Evolutionary conservation across 2,113 vertebrate species (phyloP).

Genomic region (Scolopax mira): DNA sequence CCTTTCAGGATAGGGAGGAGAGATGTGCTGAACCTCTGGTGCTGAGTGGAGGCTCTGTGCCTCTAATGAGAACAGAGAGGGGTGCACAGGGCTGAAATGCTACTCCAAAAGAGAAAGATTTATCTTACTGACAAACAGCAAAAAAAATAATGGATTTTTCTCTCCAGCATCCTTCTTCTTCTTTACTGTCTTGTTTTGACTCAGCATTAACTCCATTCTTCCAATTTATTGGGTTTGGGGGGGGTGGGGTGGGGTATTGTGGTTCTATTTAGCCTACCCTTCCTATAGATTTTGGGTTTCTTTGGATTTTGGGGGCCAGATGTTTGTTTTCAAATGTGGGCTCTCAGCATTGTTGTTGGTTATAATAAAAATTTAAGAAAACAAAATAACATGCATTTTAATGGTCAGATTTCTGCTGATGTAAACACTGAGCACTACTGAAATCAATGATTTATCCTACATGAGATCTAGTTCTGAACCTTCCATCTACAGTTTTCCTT

Average conservation of each 20-base stretch:
- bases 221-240: background rate
- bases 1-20: fast-evolving
- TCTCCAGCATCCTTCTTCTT: background rate
- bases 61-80: background rate
- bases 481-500: background rate
- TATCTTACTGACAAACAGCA: background rate
- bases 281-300: background rate
- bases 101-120: background rate
- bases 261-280: background rate
- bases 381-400: background rate
- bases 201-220: background rate
- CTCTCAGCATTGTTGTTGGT: background rate
- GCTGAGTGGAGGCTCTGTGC: background rate
- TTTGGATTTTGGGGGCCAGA: background rate
- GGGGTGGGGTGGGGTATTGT: too few species aligned
- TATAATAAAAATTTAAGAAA: background rate
- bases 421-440: background rate
- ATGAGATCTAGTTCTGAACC: background rate
- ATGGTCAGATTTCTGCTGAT: background rate
- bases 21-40: background rate
- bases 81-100: background rate
- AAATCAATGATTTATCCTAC: background rate
- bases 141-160: background rate
- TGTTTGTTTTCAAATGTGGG: background rate
- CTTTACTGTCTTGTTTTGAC: background rate